A percentile compares a stretch with the other conserved stretches of the same genome.
These are phyloP conservation scores for Ecdyonurus torrentis DNA, from an alignment of 2,888 invertebrate genomes.

Conservation along the genomic window DNA sequence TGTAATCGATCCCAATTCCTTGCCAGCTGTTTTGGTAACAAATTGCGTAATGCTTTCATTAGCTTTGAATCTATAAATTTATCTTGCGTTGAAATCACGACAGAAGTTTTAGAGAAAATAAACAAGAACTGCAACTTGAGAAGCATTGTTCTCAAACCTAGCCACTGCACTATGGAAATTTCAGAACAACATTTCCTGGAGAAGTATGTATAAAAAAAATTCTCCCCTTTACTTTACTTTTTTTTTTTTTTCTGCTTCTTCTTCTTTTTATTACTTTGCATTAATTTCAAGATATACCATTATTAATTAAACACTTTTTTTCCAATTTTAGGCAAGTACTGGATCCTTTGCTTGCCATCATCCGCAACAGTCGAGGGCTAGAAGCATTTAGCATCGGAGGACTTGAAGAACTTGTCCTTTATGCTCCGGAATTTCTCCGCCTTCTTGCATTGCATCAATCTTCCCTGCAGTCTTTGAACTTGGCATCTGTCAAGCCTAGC, in stretches of 20 bases:
- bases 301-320: neutral
- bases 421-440: conserved; percentile 26
- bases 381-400: conserved; percentile 35
- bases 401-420: conserved; percentile 32
- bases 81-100: conserved; percentile 16
- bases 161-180: conserved; percentile 22
- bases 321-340: conserved; percentile 18
- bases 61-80: conserved; percentile 24
- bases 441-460: conserved; percentile 30
- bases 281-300: too few relatives aligned
- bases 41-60: conserved; percentile 26
- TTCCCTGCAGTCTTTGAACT: conserved; percentile 41
- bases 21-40: conserved; percentile 25
- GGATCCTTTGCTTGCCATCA: conserved; percentile 26
- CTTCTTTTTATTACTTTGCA: neutral
- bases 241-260: neutral
- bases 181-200: conserved; percentile 13
- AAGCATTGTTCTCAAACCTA: conserved; percentile 25
- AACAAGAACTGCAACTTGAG: conserved; percentile 24
- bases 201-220: conserved; percentile 9
- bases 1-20: conserved; percentile 24
- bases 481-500: conserved; percentile 57
- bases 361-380: conserved; percentile 28
- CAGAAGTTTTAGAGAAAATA: conserved; percentile 22
- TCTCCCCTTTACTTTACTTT: neutral